phyloP scores from a whole-genome alignment of 2,113 vertebrate genomes.

The Microtus oregoni region DNA sequence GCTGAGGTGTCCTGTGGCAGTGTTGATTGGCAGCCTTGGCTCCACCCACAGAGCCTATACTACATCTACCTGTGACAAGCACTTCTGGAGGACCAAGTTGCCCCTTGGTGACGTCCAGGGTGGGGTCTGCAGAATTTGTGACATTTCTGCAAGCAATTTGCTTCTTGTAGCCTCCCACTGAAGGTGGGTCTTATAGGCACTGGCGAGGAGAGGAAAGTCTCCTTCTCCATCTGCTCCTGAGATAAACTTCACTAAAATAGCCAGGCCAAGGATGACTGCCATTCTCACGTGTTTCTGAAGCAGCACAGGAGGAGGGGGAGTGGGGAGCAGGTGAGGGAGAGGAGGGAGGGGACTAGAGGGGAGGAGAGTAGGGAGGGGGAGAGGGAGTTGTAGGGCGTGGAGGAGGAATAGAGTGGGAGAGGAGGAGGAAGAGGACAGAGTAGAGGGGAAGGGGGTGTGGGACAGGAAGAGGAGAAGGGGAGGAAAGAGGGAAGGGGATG shows the following conservation, averaged over 20 bases:
- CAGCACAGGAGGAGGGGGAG: not conserved
- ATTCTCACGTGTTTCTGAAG: not conserved
- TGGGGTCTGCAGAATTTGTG: not conserved
- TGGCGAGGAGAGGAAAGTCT: not conserved
- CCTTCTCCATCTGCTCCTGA: not conserved
- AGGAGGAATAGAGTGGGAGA: not conserved
- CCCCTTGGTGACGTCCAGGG: not conserved
- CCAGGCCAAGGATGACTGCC: not conserved
- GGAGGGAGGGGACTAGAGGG: not conserved
- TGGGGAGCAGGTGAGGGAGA: not conserved
- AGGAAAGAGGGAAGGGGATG: not conserved
- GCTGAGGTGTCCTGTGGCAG: not conserved
- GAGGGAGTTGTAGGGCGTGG: not conserved
- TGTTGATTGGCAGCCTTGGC: accelerated
- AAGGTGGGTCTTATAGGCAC: not conserved
- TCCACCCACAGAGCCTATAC: not conserved
- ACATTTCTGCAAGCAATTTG: not conserved
- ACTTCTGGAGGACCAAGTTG: not conserved
- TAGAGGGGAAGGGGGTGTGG: not conserved
- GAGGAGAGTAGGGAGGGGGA: not conserved
- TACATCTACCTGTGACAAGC: not conserved
- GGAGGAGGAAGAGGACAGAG: not conserved
- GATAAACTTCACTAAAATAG: not conserved
- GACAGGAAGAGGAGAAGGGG: not conserved
- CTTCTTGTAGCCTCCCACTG: not conserved